These are phyloP conservation scores for Anhinga anhinga DNA, from an alignment of 2,113 vertebrate species.

Conservation along the genomic window DNA sequence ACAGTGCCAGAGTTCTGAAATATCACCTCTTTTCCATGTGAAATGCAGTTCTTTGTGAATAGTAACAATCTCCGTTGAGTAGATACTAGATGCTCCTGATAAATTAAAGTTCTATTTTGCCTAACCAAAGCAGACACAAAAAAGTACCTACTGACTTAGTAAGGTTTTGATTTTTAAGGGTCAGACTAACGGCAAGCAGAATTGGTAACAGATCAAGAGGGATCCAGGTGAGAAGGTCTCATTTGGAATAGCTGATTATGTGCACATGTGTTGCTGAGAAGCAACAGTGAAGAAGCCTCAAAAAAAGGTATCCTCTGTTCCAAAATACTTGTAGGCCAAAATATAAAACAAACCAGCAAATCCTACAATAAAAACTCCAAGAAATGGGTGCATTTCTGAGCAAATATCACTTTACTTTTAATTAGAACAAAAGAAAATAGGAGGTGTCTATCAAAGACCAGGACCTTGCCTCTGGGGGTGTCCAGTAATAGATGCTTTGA, in stretches of 20 bases:
- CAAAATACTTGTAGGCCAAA: neutral
- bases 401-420: neutral
- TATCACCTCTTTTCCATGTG: neutral
- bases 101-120: neutral
- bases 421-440: neutral
- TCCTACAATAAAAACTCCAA: neutral
- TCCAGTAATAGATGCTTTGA: neutral
- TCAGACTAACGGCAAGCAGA: neutral
- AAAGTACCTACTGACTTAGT: neutral
- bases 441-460: neutral
- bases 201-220: neutral
- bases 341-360: neutral
- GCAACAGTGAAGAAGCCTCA: neutral
- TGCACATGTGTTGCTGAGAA: neutral
- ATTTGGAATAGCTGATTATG: neutral
- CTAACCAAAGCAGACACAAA: neutral
- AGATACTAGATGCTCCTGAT: neutral
- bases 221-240: neutral
- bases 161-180: neutral
- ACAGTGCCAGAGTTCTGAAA: neutral
- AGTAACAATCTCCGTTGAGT: neutral
- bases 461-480: neutral
- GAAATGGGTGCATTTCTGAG: fast-evolving
- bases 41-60: neutral
- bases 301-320: neutral